Conservation (phyloP, 2,888 invertebrate species). For the Vandiemenella viatica region DNA sequence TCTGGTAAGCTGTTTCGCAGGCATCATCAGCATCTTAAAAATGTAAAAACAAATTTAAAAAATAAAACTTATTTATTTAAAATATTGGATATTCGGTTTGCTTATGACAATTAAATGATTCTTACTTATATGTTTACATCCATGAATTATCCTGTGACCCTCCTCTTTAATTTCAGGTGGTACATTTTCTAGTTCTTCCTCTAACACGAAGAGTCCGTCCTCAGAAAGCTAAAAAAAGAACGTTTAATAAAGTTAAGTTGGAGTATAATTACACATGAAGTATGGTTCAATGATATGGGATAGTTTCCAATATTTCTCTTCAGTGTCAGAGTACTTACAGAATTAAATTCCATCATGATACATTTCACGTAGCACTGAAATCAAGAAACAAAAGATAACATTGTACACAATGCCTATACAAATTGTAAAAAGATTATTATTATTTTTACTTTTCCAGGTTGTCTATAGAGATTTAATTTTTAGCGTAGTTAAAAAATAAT, state of each 20-base stretch:
- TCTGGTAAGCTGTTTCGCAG: constrained; percentile 12
- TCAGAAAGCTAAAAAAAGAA: constrained; percentile 6
- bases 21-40: constrained; percentile 8
- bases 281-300: too few species aligned
- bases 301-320: too few species aligned
- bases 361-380: neutral
- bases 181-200: constrained; percentile 14
- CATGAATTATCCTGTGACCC: constrained; percentile 10
- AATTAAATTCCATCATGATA: neutral
- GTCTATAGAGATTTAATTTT: too few species aligned
- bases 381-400: neutral
- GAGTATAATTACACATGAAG: too few species aligned
- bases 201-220: constrained; percentile 11
- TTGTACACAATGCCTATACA: too few species aligned
- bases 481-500: too few species aligned
- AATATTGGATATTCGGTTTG: too few species aligned
- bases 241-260: neutral
- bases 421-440: too few species aligned
- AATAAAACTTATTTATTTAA: too few species aligned
- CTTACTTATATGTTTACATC: constrained; percentile 13
- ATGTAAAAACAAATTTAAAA: neutral
- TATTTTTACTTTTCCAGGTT: too few species aligned
- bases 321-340: neutral
- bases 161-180: constrained; percentile 13
- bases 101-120: too few species aligned